A percentile compares a stretch with the other conserved stretches of the same genome.
Conservation (phyloP, 2,888 invertebrate species). For the Ophraella communa region DNA sequence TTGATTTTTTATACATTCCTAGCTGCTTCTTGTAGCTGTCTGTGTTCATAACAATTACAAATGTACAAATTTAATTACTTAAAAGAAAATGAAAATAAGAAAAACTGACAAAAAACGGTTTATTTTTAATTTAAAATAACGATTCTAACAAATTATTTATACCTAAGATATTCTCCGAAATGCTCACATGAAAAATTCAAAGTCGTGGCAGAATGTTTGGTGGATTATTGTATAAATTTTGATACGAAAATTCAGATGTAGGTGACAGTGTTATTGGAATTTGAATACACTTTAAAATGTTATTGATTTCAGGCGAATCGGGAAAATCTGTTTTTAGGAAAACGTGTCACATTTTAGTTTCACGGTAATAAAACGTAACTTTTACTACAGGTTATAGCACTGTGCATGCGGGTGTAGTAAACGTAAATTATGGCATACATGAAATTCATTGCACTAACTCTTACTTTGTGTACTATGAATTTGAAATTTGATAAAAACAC, state of each 20-base stretch:
- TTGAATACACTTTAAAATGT: neutral
- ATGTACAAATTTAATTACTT: too few species aligned
- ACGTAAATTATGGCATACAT: neutral
- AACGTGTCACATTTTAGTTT: neutral
- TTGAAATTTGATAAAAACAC: neutral
- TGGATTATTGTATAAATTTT: neutral
- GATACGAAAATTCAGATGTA: neutral
- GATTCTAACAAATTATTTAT: too few species aligned
- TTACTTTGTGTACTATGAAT: too few species aligned
- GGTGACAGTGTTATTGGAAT: neutral
- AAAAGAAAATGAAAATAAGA: too few species aligned
- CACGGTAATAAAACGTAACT: neutral
- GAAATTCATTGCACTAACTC: too few species aligned
- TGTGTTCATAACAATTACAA: too few species aligned
- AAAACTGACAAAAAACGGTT: too few species aligned
- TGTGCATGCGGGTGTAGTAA: neutral
- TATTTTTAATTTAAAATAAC: too few species aligned
- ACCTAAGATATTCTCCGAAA: neutral
- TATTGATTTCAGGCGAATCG: neutral
- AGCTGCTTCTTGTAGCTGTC: too few species aligned
- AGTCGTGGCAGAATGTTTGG: neutral
- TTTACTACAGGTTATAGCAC: neutral
- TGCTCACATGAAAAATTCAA: neutral
- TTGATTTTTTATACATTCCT: too few species aligned
- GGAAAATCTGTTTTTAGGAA: neutral